Evolutionary conservation across 2,113 vertebrate genomes (phyloP).

Genomic region (Ciconia boyciana): DNA sequence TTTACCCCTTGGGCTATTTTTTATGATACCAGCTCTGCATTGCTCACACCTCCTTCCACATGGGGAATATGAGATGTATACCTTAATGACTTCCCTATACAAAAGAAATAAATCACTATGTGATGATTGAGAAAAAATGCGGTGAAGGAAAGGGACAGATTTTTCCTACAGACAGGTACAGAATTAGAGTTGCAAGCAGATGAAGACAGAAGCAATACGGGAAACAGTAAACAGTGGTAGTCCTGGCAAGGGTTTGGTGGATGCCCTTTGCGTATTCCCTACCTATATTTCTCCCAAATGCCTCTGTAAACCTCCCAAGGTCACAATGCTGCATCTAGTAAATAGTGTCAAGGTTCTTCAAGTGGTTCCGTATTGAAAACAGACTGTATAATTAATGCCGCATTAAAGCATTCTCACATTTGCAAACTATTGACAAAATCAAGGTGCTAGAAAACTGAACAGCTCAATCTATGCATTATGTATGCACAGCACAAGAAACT

Average conservation of each 20-base stretch:
- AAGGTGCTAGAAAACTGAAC: background rate
- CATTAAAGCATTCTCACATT: background rate
- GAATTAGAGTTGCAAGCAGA: background rate
- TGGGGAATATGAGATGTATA: background rate
- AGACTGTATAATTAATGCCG: background rate
- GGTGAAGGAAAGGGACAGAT: background rate
- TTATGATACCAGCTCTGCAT: background rate
- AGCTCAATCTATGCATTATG: background rate
- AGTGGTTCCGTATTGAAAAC: background rate
- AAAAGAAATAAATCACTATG: background rate
- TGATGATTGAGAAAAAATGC: background rate
- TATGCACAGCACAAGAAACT: background rate
- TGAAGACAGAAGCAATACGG: background rate
- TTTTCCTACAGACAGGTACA: background rate
- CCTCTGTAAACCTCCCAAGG: background rate
- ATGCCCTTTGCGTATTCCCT: background rate
- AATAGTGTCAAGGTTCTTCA: background rate
- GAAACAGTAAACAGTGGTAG: background rate
- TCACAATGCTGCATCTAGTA: background rate
- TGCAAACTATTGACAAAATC: conserved; percentile 2
- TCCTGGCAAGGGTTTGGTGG: background rate
- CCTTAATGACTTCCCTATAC: background rate
- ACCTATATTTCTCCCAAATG: background rate
- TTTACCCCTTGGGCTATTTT: background rate
- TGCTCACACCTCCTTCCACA: background rate